phyloP scores from a whole-genome alignment of 2,113 vertebrate genomes.

The Agelaius phoeniceus region DNA sequence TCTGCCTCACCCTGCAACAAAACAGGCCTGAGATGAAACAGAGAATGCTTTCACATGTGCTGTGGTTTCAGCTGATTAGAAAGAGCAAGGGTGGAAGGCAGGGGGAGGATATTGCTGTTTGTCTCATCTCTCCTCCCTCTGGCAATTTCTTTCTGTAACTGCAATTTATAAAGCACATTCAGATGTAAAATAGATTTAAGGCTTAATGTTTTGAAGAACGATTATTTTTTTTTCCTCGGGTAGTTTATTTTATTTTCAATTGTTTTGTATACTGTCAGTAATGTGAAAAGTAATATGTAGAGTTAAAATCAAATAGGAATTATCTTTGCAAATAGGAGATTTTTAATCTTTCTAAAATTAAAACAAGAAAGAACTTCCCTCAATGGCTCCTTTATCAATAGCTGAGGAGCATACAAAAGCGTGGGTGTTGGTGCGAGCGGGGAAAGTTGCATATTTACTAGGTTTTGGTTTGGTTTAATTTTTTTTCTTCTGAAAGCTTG shows the following conservation, averaged over 20 bases:
- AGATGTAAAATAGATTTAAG: conserved; percentile 38
- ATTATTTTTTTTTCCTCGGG: neutral
- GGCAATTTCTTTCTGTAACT: conserved; percentile 21
- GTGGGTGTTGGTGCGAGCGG: neutral
- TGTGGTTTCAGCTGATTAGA: conserved; percentile 1
- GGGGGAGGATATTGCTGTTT: neutral
- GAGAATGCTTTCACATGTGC: neutral
- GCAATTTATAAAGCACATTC: neutral
- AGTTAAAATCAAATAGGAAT: neutral
- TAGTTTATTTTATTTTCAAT: conserved; percentile 5
- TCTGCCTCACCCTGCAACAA: neutral
- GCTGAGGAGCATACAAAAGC: neutral
- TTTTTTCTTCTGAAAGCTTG: neutral
- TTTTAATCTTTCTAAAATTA: conserved; percentile 13
- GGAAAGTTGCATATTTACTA: neutral
- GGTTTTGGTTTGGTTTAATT: neutral
- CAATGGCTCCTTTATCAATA: neutral
- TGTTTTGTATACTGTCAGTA: neutral
- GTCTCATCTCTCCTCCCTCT: conserved; percentile 20
- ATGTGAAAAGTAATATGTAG: neutral
- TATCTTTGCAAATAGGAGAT: neutral
- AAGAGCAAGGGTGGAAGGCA: neutral
- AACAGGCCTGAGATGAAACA: neutral
- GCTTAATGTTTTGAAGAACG: neutral
- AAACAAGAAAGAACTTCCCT: neutral